phyloP scores from a whole-genome alignment of 2,113 vertebrate genomes.

The Poicephalus meyeri region DNA sequence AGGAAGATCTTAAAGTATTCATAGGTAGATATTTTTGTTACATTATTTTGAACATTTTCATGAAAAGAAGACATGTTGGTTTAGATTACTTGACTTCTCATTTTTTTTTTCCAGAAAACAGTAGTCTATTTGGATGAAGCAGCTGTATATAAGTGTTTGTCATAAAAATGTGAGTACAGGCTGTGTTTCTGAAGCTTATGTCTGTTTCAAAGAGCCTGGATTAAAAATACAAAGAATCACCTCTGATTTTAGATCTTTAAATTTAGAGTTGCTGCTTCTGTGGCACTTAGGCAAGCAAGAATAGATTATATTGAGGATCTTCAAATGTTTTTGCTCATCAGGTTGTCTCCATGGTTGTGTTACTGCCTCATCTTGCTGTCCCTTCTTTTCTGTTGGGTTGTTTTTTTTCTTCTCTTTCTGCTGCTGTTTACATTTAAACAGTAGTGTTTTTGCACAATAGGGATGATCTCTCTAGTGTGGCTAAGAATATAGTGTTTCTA shows the following conservation, averaged over 20 bases:
- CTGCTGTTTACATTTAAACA: neutral
- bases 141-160: neutral
- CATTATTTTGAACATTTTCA: neutral
- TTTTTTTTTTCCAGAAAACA: neutral
- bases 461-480: neutral
- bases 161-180: neutral
- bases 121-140: neutral
- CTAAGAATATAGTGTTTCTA: neutral
- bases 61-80: neutral
- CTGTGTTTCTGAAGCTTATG: neutral
- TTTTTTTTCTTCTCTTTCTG: neutral
- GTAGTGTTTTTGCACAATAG: neutral
- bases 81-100: neutral
- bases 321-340: neutral
- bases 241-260: neutral
- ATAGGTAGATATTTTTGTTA: neutral
- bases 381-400: neutral
- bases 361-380: neutral
- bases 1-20: neutral
- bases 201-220: neutral
- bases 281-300: neutral
- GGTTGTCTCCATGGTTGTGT: neutral
- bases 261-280: neutral
- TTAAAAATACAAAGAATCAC: neutral
- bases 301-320: neutral